Conservation (phyloP, 2,113 vertebrate genomes). For the Elanoides forficatus region DNA sequence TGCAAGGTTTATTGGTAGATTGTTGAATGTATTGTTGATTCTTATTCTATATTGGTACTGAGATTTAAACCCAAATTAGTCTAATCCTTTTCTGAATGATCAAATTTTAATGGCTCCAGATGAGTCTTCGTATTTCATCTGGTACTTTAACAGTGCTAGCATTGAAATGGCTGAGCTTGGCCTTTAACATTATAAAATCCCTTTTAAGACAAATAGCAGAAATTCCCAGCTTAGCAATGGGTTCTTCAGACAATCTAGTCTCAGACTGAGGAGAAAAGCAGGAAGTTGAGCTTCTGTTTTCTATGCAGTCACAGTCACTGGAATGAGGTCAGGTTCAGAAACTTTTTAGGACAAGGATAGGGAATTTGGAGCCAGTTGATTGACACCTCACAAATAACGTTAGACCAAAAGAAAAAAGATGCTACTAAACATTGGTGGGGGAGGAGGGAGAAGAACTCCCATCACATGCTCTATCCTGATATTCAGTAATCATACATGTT, state of each 20-base stretch:
- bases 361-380: neutral
- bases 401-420: neutral
- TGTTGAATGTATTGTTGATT: neutral
- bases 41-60: neutral
- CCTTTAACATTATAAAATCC: neutral
- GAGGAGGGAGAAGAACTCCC: neutral
- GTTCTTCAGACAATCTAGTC: neutral
- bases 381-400: neutral
- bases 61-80: neutral
- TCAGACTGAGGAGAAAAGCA: neutral
- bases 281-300: neutral
- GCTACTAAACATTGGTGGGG: fast-evolving
- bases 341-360: neutral
- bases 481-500: neutral
- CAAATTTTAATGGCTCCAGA: neutral
- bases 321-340: neutral
- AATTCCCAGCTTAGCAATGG: neutral
- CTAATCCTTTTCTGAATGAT: neutral
- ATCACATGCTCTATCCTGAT: neutral
- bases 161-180: neutral
- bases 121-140: neutral
- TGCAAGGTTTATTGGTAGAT: neutral
- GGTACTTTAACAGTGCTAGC: neutral
- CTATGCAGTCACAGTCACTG: neutral
- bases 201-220: neutral